These are phyloP conservation scores for Tiliqua scincoides DNA, from an alignment of 2,113 vertebrate genomes.

Conservation along the genomic window DNA sequence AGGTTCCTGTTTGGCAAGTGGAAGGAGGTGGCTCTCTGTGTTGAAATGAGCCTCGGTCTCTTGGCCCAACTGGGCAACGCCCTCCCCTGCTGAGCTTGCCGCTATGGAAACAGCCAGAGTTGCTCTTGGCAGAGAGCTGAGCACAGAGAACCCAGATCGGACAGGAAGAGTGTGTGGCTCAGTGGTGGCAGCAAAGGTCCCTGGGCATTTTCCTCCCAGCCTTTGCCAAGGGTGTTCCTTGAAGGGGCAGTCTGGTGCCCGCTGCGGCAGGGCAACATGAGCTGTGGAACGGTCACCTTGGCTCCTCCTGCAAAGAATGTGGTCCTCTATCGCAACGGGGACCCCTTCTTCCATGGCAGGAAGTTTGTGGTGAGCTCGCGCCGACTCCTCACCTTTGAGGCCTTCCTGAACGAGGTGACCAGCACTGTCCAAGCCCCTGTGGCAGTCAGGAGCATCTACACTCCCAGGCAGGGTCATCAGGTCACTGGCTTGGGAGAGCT, in stretches of 20 bases:
- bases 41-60: neutral
- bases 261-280: constrained; percentile 64
- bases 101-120: constrained; percentile 42
- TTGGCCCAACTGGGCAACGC: neutral
- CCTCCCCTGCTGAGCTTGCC: constrained; percentile 13
- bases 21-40: neutral
- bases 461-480: constrained; percentile 78
- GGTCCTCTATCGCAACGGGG: constrained; percentile 88
- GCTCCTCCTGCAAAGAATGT: constrained; percentile 81
- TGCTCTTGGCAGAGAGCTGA: accelerated
- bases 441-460: constrained; percentile 88
- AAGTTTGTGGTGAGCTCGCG: constrained; percentile 86
- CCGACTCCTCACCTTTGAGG: constrained; percentile 83
- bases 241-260: neutral
- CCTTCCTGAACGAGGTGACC: constrained; percentile 88
- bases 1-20: accelerated
- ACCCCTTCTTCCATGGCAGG: constrained; percentile 84
- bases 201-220: accelerated
- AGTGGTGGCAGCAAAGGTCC: neutral
- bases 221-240: neutral
- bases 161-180: neutral
- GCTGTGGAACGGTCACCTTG: constrained; percentile 43
- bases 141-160: neutral
- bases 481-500: constrained; percentile 81
- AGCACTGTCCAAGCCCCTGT: constrained; percentile 75